Conservation (phyloP, 2,797 vertebrate genomes). For the Poecilia velifera region DNA sequence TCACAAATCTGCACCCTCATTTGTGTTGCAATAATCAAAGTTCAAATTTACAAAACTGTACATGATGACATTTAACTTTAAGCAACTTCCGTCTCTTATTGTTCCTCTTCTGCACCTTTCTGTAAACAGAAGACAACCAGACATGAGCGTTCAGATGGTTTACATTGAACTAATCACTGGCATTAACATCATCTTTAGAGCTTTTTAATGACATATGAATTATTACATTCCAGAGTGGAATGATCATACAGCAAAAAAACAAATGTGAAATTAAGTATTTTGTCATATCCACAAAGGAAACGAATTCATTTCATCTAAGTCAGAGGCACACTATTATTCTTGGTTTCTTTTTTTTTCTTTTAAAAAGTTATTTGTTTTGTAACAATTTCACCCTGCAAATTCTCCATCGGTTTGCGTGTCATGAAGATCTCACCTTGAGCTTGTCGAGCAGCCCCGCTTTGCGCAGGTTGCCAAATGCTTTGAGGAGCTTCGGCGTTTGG, state of each 20-base stretch:
- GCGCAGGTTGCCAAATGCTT: conserved; percentile 45
- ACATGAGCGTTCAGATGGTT: background rate
- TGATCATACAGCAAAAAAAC: background rate
- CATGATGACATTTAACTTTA: background rate
- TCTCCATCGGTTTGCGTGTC: background rate
- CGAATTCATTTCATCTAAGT: background rate
- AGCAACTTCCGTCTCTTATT: background rate
- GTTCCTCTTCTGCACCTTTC: background rate
- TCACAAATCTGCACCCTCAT: background rate
- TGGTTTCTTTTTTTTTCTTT: background rate
- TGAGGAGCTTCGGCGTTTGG: conserved; percentile 76
- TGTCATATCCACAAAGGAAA: background rate
- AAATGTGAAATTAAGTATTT: background rate
- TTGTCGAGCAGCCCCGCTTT: conserved; percentile 15
- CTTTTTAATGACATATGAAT: background rate
- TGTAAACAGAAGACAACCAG: conserved; percentile 28
- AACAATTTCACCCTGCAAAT: background rate
- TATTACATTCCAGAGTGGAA: background rate
- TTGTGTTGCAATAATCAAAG: background rate
- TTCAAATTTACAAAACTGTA: background rate
- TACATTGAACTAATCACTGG: background rate
- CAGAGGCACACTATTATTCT: too few species aligned
- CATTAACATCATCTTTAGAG: background rate
- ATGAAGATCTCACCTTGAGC: conserved; percentile 39
- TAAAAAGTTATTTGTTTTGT: background rate